phyloP scores from a whole-genome alignment of 2,888 invertebrate species.

The Apantesis nais region DNA sequence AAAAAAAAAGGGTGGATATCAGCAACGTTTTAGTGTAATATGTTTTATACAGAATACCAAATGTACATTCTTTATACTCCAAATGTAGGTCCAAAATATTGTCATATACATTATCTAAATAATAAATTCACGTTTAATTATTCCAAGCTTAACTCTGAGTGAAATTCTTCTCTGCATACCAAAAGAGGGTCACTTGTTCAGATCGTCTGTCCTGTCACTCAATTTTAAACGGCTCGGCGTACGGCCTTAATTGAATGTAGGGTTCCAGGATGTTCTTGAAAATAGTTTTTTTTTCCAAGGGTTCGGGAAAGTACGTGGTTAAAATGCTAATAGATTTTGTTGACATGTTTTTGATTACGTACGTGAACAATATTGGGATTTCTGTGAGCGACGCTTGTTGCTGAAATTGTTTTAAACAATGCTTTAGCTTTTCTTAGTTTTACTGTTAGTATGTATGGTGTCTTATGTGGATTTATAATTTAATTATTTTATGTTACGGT shows the following conservation, averaged over 20 bases:
- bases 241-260: conserved; percentile 44
- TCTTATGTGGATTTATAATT: no score
- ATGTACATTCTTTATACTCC: no score
- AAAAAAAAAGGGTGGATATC: no score
- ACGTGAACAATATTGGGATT: background rate
- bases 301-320: conserved; percentile 8
- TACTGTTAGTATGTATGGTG: no score
- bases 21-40: no score
- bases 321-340: conserved; percentile 19
- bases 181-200: conserved; percentile 36
- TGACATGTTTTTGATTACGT: conserved; percentile 22
- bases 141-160: conserved; percentile 29
- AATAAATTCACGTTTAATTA: conserved; percentile 38
- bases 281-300: conserved; percentile 27
- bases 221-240: conserved; percentile 34
- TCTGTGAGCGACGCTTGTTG: background rate
- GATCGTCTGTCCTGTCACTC: conserved; percentile 41
- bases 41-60: background rate
- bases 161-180: conserved; percentile 37
- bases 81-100: conserved; percentile 19
- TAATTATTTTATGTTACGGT: background rate
- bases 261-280: conserved; percentile 26
- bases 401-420: background rate
- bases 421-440: background rate
- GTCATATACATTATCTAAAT: conserved; percentile 29